Conservation (phyloP, 2,113 vertebrate genomes). For the Anolis sagrei region DNA sequence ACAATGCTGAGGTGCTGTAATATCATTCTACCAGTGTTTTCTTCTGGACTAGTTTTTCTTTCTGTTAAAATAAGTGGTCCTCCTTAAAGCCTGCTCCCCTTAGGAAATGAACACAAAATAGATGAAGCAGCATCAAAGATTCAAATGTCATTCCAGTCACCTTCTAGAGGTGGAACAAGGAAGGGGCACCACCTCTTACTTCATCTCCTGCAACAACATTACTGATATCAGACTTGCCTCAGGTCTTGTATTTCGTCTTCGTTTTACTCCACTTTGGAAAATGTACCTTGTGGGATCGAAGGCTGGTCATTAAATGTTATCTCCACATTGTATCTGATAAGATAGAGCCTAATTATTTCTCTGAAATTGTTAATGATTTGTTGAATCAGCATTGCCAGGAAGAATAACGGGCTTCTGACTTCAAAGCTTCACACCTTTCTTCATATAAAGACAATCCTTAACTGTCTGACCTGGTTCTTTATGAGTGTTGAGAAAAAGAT, state of each 20-base stretch:
- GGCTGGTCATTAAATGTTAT: neutral
- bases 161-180: no score
- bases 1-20: no score
- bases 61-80: no score
- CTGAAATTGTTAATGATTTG: conserved; percentile 3
- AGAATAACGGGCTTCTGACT: neutral
- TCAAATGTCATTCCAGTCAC: no score
- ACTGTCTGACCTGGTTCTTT: neutral
- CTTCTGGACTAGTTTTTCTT: no score
- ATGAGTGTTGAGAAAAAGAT: neutral
- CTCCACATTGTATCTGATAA: conserved; percentile 18
- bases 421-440: neutral
- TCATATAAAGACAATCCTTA: neutral
- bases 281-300: neutral
- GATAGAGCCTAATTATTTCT: neutral
- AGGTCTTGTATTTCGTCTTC: neutral
- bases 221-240: neutral
- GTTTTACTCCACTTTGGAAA: neutral
- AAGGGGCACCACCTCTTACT: no score
- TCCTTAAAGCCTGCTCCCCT: no score
- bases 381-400: neutral
- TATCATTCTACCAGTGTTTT: no score
- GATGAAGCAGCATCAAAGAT: no score
- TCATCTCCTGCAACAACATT: neutral
- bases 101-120: no score